Evolutionary conservation across 2,888 invertebrate species (phyloP), one percentile per base, ranked within the genome.

Genomic region (Melikaiella ostensackeni): DNA sequence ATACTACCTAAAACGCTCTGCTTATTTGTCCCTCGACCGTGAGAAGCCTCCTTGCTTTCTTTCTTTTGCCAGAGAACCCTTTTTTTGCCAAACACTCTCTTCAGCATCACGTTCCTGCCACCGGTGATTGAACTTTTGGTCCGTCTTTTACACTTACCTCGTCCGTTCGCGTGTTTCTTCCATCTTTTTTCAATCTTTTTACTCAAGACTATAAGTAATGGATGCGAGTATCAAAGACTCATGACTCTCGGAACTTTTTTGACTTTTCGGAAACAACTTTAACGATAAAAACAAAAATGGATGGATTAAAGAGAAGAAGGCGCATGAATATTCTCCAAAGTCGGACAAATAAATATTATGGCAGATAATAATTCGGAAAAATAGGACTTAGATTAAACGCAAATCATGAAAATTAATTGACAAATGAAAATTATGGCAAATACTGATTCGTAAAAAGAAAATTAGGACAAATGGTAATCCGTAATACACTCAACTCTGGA

Each of bases 121-220:
- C 61, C 74, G 86, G 88, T 90, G 92, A 92, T 91, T 90, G 92
- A 92, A 93, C 92, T 92, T 92, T 92, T 92, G 35, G 64, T 75
- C 50, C 77, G 74, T 81, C 75, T 77, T 74, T 77, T 59, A 59
- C 16, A 59, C 83, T 89, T 80, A 75, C 78, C 77, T 82, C 79
- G 6, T 84, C 84, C 75, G 80, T 83, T 88, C 86, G 84, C 86
- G 84, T 85, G 86, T 81, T 79, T 81, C 78, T 79, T 84, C 84
- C 83, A 87, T 57, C 42, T 42, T 16, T 63, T 24, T 64, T n/a
- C 8, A 70, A 9, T 9, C n/a, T 70, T 70, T 55, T 50, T n/a
- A 5, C 70, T 6, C 19, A 27, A 55, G 30, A n/a, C n/a, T 50
- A 5, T 16, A 70, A 70, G 70, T 70, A 50, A 70, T 50, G 27